phyloP scores from a whole-genome alignment of 2,888 invertebrate genomes.

The Thecophora atra region DNA sequence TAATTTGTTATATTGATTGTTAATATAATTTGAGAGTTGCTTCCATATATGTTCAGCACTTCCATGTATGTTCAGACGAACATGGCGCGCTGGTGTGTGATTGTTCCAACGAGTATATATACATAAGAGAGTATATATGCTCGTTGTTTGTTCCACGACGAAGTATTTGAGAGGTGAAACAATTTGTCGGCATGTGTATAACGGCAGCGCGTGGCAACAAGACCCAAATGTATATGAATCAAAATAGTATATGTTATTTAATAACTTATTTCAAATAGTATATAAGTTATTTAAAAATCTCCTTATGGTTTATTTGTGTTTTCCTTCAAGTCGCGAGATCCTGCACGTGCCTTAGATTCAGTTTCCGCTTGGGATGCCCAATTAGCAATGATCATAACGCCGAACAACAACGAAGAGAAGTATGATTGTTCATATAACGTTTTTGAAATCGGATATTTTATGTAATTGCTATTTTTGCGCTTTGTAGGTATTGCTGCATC shows the following conservation, averaged over 20 bases:
- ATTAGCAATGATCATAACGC: constrained; percentile 75
- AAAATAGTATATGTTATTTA: constrained; percentile 51
- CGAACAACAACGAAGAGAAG: constrained; percentile 75
- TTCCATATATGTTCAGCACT: too few species aligned
- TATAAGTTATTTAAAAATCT: too few species aligned
- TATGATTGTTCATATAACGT: constrained; percentile 46
- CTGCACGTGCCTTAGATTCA: constrained; percentile 70
- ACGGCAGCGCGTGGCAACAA: constrained; percentile 67
- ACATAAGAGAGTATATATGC: too few species aligned
- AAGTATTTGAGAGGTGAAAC: constrained; percentile 53
- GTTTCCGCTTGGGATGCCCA: constrained; percentile 70
- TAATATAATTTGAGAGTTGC: too few species aligned
- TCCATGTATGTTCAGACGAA: constrained; percentile 62
- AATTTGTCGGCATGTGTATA: constrained; percentile 59
- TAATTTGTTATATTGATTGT: too few species aligned
- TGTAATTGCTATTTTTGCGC: too few species aligned
- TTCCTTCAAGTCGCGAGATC: constrained; percentile 60
- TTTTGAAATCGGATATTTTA: neutral
- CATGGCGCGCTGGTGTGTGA: constrained; percentile 64
- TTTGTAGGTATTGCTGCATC: constrained; percentile 78
- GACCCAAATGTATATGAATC: constrained; percentile 66
- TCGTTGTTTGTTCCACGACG: too few species aligned
- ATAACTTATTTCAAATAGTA: too few species aligned
- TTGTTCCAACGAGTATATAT: too few species aligned
- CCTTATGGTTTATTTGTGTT: neutral